A percentile compares a stretch with the other conserved stretches of the same genome.
Evolutionary conservation across 2,797 vertebrate species (phyloP).

Genomic region (Sebastes reedi): DNA sequence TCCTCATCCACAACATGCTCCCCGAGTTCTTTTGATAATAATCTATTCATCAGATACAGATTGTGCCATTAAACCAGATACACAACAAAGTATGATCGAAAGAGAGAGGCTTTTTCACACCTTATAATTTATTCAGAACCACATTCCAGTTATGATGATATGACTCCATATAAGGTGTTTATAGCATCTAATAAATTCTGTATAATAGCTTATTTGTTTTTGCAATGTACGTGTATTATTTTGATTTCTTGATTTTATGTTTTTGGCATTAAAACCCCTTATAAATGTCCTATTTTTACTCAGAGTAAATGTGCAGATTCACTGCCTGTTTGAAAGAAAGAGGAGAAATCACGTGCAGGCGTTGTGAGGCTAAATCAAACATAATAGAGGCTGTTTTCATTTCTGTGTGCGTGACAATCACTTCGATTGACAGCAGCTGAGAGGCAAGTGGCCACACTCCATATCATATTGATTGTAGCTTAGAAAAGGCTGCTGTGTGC

Average conservation of each 20-base stretch:
- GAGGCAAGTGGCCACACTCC: slow-evolving; percentile 42
- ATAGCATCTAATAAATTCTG: background rate
- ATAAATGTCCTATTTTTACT: background rate
- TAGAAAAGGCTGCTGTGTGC: slow-evolving; percentile 28
- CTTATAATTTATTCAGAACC: background rate
- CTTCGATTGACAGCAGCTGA: slow-evolving; percentile 45
- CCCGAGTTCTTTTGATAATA: background rate
- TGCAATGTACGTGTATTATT: background rate
- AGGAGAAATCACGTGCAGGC: background rate
- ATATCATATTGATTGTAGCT: slow-evolving; percentile 65
- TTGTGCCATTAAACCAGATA: background rate
- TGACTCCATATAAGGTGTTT: background rate
- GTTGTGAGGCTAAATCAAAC: slow-evolving; percentile 29
- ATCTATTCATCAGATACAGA: background rate
- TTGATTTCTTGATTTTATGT: background rate
- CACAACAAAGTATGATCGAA: background rate
- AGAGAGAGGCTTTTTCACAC: background rate
- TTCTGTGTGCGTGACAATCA: slow-evolving; percentile 34
- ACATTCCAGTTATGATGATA: background rate
- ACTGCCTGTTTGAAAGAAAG: background rate
- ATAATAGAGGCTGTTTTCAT: slow-evolving; percentile 28
- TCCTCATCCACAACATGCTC: background rate
- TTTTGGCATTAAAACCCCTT: background rate
- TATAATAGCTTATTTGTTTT: background rate
- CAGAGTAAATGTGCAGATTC: background rate